These are phyloP conservation scores for Pollicipes pollicipes DNA, from an alignment of 1,140 invertebrate genomes.

Conservation along the genomic window DNA sequence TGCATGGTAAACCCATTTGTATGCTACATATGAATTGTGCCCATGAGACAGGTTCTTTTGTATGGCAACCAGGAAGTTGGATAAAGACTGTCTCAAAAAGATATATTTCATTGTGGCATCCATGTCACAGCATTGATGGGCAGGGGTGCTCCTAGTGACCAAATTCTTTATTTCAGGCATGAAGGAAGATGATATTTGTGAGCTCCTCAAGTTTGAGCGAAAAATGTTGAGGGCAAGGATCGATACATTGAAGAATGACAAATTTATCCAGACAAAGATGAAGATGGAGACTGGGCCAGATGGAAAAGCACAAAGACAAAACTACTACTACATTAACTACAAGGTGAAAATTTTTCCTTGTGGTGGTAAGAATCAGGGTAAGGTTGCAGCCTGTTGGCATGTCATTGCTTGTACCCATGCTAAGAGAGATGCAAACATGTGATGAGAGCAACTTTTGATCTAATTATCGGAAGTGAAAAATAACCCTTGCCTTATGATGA, in stretches of 20 bases:
- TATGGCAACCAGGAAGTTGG: no score
- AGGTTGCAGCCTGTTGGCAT: neutral
- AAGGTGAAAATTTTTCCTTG: constrained; percentile 36
- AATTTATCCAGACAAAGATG: constrained; percentile 79
- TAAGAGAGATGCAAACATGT: no score
- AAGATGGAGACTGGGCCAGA: constrained; percentile 88
- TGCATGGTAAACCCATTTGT: no score
- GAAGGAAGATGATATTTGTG: constrained; percentile 92
- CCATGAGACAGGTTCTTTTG: no score
- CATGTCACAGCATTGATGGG: no score
- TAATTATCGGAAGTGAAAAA: no score
- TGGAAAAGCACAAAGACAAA: constrained; percentile 90
- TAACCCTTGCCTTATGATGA: no score
- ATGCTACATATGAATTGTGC: no score
- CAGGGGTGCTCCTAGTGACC: no score
- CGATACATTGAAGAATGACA: constrained; percentile 70
- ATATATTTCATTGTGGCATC: no score
- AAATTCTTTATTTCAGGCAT: constrained; percentile 32
- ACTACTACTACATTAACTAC: constrained; percentile 96
- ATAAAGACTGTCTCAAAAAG: no score
- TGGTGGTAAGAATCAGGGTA: neutral
- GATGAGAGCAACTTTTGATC: no score
- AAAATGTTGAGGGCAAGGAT: constrained; percentile 81
- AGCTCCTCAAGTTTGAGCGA: constrained; percentile 79
- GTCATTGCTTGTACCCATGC: neutral